Evolutionary conservation across 2,113 vertebrate genomes (phyloP).

Genomic region (Tenrec ecaudatus): DNA sequence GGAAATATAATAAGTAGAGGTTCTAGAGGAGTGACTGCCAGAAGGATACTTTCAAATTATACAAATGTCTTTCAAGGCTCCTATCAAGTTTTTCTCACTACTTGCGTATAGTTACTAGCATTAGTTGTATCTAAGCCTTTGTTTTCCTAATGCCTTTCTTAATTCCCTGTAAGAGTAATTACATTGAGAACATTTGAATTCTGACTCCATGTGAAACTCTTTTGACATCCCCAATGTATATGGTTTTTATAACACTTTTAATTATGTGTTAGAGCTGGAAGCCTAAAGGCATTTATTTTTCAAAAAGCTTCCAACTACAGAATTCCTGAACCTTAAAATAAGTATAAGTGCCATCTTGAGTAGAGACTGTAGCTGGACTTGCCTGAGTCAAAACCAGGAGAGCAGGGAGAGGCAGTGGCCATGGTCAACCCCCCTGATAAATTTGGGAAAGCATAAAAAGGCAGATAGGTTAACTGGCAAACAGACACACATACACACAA

Average conservation of each 20-base stretch:
- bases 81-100: neutral
- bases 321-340: too few species aligned
- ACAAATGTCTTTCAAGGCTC: conserved; percentile 1
- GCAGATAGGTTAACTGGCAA: too few species aligned
- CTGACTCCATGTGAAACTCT: neutral
- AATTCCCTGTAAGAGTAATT: conserved; percentile 15
- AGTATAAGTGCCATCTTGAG: too few species aligned
- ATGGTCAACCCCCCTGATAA: too few species aligned
- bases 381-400: too few species aligned
- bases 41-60: conserved; percentile 3
- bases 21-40: neutral
- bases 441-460: too few species aligned
- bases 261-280: neutral
- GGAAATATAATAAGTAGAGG: too few species aligned
- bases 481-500: too few species aligned
- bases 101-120: neutral
- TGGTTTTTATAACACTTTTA: neutral
- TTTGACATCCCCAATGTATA: neutral
- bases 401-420: too few species aligned
- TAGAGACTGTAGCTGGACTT: too few species aligned
- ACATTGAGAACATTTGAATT: conserved; percentile 35
- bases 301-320: too few species aligned
- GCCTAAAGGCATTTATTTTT: too few species aligned
- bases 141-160: neutral
- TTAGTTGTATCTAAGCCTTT: neutral